Evolutionary conservation across 1,140 invertebrate genomes (phyloP).

Genomic region (Euwallacea fornicatus): DNA sequence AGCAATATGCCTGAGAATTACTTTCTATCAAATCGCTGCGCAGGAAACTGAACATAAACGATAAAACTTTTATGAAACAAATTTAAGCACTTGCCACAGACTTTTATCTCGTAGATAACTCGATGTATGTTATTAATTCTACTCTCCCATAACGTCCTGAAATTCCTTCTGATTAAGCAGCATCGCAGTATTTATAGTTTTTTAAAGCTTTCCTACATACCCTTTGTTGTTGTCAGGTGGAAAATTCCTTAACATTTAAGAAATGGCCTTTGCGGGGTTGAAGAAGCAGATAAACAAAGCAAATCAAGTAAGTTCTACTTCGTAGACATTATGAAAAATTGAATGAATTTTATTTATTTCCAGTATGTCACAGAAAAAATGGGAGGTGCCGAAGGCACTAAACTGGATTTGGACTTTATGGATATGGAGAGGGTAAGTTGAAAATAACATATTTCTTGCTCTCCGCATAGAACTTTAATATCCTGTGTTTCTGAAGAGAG

Average conservation of each 20-base stretch:
- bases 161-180: not conserved
- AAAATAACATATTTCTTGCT: slow-evolving; percentile 1
- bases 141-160: not conserved
- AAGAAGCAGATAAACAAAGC: slow-evolving; percentile 99
- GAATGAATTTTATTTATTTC: slow-evolving; percentile 33
- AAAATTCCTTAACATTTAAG: not conserved
- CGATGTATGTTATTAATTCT: not conserved
- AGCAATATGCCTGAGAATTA: too few species aligned
- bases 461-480: too few species aligned
- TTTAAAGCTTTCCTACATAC: too few species aligned
- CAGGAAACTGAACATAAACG: not conserved
- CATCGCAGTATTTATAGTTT: too few species aligned
- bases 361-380: slow-evolving; percentile 99
- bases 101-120: slow-evolving; percentile 1
- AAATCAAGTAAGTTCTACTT: slow-evolving; percentile 78
- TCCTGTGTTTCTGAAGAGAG: too few species aligned
- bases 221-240: too few species aligned
- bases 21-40: not conserved
- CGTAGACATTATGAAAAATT: not conserved
- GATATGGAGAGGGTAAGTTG: slow-evolving; percentile 96
- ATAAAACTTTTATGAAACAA: not conserved
- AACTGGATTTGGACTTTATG: slow-evolving; percentile 96
- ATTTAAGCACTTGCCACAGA: not conserved
- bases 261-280: slow-evolving; percentile 95
- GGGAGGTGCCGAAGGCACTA: slow-evolving; percentile 98